Base-by-base conservation (phyloP, 1,140 invertebrate genomes). In the Drosophila sucinea region DNA sequence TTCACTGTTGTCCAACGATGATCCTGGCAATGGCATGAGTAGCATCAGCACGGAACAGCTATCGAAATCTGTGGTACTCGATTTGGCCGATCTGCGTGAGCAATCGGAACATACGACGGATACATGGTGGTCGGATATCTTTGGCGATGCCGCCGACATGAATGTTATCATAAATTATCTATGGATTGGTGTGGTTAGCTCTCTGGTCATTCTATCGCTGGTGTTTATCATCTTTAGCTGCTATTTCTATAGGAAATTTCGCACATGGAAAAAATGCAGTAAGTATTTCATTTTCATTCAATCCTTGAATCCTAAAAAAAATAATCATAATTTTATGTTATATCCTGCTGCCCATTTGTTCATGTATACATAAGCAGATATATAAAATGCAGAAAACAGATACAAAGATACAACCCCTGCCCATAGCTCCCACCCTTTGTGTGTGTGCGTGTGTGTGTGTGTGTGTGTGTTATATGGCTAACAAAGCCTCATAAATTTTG, bases 201-300 rank as follows among this genome's bases (percentile, higher is more conserved):
- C 90, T 1, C 60, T 92, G 77, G 79, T 92, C 17, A 62, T 91
- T 8, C 70, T 91, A 2, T 91, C 91, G 0, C 71, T 92, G 27
- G 79, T 92, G 47, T 92, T 92, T 60, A 91, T 92, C 17, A n/a
- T 92, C 25, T 91, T 92, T 70, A 90, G 89, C 60, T 92, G 89
- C 51, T 91, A 92, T 65, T 92, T 92, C 73, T 92, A 92, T 66
- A 73, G 91, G 47, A 92, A 92, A 71, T 92, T 92, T 67, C 80
- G 90, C 44, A 80, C 90, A 79, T 92, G 91, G 91, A 92, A 92
- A 67, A 91, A 92, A 74, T 92, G 91, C 91, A 92, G 91, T 92
- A 92, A 91, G 91, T 92, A 75, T 78, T 73, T 81, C 79, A 79
- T 85, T 75, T 81, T 79, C 76, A 78, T 72, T 60, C 57, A 30